Conservation (phyloP, 2,113 vertebrate genomes). For the Nannobrachium achirus region DNA sequence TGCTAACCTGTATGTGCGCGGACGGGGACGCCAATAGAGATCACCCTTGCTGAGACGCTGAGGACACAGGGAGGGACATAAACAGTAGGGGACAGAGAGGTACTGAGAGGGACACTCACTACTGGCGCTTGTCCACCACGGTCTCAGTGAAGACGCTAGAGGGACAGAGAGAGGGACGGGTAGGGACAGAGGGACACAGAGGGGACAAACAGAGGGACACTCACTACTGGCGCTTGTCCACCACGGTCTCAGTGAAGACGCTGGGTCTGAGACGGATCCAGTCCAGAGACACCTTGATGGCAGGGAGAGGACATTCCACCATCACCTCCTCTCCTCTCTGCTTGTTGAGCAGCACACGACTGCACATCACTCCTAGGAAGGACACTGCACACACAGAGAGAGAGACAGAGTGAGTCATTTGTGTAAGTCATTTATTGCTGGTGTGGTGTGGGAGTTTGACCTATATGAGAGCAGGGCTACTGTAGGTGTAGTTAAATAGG, state of each 20-base stretch:
- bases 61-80: too few species aligned
- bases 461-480: too few species aligned
- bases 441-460: too few species aligned
- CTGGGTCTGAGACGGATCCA: conserved; percentile 92
- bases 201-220: conserved; percentile 56
- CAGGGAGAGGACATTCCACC: conserved; percentile 92
- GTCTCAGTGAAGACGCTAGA: conserved; percentile 89
- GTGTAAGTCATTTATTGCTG: too few species aligned
- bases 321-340: conserved; percentile 88
- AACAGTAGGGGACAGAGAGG: too few species aligned
- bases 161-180: too few species aligned
- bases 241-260: conserved; percentile 88
- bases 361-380: conserved; percentile 94
- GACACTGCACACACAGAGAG: conserved; percentile 82
- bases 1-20: too few species aligned
- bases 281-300: conserved; percentile 97
- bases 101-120: conserved; percentile 46
- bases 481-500: too few species aligned
- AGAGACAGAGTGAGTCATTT: too few species aligned
- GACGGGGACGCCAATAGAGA: too few species aligned
- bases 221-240: conserved; percentile 92
- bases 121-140: conserved; percentile 83
- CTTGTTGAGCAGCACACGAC: conserved; percentile 89
- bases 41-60: too few species aligned
- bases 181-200: conserved; percentile 52